phyloP scores from a whole-genome alignment of 2,113 vertebrate genomes.

The Pagrus major region DNA sequence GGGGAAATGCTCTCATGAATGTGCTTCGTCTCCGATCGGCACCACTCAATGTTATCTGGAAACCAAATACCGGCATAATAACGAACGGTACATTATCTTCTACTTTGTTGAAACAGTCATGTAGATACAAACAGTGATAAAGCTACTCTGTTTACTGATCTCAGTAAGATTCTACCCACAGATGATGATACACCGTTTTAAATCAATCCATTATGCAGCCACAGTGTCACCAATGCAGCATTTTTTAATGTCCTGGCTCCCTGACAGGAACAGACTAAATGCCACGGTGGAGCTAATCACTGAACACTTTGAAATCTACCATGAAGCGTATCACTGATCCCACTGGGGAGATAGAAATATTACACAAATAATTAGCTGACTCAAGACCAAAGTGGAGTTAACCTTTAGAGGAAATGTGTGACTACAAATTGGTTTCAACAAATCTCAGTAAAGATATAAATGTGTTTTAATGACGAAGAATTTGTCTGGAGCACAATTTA shows the following conservation, averaged over 20 bases:
- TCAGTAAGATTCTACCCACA: background rate
- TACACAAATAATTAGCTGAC: slow-evolving; percentile 13
- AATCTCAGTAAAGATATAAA: background rate
- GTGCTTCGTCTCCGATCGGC: background rate
- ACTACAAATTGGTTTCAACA: background rate
- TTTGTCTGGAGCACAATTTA: background rate
- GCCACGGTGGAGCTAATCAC: slow-evolving; percentile 12
- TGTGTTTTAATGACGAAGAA: background rate
- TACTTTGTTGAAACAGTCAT: background rate
- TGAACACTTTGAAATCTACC: slow-evolving; percentile 3
- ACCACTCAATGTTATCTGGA: background rate
- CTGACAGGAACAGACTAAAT: slow-evolving; percentile 26
- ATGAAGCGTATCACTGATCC: slow-evolving; percentile 17
- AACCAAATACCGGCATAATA: background rate
- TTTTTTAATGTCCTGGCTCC: slow-evolving; percentile 14
- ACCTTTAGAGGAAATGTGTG: background rate
- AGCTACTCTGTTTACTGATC: background rate
- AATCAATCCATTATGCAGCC: slow-evolving; percentile 1
- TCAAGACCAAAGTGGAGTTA: background rate
- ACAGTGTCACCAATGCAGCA: background rate
- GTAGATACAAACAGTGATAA: background rate
- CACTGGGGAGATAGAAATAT: background rate
- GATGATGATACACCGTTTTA: background rate
- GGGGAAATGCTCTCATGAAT: background rate
- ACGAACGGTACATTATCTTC: background rate